Evolutionary conservation across 2,113 vertebrate species (phyloP), one percentile per base, ranked within the genome.

Genomic region (Periophthalmus modestus): DNA sequence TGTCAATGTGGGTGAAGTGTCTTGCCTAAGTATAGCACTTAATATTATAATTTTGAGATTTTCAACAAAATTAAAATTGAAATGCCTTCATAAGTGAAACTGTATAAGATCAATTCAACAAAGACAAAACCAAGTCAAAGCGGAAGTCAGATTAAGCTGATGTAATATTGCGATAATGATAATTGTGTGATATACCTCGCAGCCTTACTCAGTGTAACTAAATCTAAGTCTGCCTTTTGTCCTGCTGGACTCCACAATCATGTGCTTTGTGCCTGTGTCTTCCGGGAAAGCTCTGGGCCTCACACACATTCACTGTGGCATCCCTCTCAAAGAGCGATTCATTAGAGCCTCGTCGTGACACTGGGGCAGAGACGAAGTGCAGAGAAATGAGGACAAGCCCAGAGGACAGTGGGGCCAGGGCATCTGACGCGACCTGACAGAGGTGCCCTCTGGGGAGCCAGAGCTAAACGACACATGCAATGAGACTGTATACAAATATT

Each of bases 311-410:
- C 77, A 66, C 79, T 80, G 78, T 71, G 80, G 77, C 77, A 71
- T 71, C 62, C 24, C 5, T 58, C 85, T 90, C 88, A 88, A 87
- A 89, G 66, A 86, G 74, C 82, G 80, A 85, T 92, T 90, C 87
- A 87, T 88, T 82, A 66, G 69, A 55, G 79, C 71, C 75, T 85
- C 80, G 75, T 86, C 84, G 84, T 86, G 86, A 88, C 84, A 80
- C 69, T 62, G 79, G 28, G 69, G 36, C 66, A 82, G 82, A 86
- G 85, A 84, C 78, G 77, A 83, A 85, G 77, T 72, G 65, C 52
- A 63, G 66, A 62, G 50, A 70, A 69, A 59, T 79, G 70, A 81
- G 76, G 43, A 74, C 7, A 63, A 67, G 36, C 63, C 71, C 74
- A 73, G 9, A 65, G 55, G 74, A 81, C 72, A 66, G 69, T 63